Conservation (phyloP, 2,113 vertebrate genomes). For the Apteryx owenii region DNA sequence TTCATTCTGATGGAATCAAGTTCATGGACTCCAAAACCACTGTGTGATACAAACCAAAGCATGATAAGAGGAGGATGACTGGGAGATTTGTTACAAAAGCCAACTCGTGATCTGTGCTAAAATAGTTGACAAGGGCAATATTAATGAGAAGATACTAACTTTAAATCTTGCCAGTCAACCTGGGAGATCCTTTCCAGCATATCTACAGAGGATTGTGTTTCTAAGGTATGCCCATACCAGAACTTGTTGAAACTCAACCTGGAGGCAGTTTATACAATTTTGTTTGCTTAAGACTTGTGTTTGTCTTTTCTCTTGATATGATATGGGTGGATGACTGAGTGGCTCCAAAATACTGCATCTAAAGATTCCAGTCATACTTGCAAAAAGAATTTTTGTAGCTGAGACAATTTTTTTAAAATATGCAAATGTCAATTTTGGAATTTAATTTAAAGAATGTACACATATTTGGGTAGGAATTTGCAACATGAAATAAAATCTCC, state of each 20-base stretch:
- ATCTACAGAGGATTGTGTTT: background rate
- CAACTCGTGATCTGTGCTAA: background rate
- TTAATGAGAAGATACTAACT: background rate
- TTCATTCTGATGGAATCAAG: background rate
- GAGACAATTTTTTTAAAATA: background rate
- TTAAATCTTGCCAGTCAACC: background rate
- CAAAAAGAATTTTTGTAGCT: background rate
- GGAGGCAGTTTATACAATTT: background rate
- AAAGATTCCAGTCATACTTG: background rate
- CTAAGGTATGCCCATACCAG: background rate
- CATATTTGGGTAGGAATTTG: background rate
- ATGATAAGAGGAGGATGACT: background rate
- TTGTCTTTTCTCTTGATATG: background rate
- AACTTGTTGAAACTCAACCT: background rate
- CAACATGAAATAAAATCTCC: background rate
- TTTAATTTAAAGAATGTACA: background rate
- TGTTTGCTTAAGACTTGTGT: background rate
- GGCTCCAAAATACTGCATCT: background rate
- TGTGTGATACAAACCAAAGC: background rate
- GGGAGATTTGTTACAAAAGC: background rate
- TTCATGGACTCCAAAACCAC: background rate
- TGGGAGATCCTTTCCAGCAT: background rate
- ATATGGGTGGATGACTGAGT: background rate
- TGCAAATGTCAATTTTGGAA: background rate
- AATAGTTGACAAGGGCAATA: background rate